Evolutionary conservation across 2,888 invertebrate genomes (phyloP).

Genomic region (Rhodophaea formosa): DNA sequence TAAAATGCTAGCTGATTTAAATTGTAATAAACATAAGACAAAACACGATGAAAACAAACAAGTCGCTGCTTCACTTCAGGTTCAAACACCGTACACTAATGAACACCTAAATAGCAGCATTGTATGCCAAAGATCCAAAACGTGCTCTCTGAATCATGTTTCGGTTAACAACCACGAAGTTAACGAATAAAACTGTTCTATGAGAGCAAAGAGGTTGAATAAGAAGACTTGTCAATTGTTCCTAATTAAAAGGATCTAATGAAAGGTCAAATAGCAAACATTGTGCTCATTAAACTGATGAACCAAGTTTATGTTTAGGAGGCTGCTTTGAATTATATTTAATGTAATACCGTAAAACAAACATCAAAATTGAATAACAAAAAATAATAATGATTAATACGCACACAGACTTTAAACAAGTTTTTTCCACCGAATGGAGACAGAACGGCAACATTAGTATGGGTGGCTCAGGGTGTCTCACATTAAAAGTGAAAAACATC

Average conservation of each 20-base stretch:
- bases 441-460: too few relatives aligned
- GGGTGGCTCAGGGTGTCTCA: too few relatives aligned
- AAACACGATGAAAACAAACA: conserved; percentile 8
- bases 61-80: conserved; percentile 30
- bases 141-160: conserved; percentile 33
- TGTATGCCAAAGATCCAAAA: conserved; percentile 36
- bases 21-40: not conserved
- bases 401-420: too few relatives aligned
- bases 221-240: conserved; percentile 2
- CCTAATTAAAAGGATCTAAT: conserved; percentile 5
- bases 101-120: conserved; percentile 55
- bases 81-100: conserved; percentile 54
- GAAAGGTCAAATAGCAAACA: conserved; percentile 3
- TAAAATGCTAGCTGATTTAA: too few relatives aligned
- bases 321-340: not conserved
- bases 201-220: conserved; percentile 13
- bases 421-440: too few relatives aligned
- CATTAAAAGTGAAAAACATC: too few relatives aligned
- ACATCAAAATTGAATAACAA: too few relatives aligned
- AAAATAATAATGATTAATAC: too few relatives aligned
- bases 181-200: conserved; percentile 26
- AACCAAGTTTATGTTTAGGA: not conserved
- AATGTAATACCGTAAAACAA: too few relatives aligned
- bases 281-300: not conserved
- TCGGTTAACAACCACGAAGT: conserved; percentile 36